A percentile compares a stretch with the other conserved stretches of the same genome.
phyloP scores from a whole-genome alignment of 2,888 invertebrate species.

The Tetropium fuscum region DNA sequence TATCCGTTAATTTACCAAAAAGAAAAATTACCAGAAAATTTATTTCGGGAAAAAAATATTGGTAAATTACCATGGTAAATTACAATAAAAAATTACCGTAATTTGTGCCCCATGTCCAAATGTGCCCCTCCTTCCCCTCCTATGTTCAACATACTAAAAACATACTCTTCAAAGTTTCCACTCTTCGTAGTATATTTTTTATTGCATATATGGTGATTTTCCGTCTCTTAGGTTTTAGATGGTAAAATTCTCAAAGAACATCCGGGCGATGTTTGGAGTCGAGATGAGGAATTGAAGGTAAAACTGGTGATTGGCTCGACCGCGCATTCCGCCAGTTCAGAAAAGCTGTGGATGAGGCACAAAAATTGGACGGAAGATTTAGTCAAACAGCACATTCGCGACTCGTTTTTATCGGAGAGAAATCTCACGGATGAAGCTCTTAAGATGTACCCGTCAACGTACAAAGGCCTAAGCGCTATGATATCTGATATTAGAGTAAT shows the following conservation, averaged over 20 bases:
- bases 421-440: conserved; percentile 74
- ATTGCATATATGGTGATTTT: too few species aligned
- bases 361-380: conserved; percentile 76
- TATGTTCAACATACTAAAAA: too few species aligned
- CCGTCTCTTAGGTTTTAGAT: conserved; percentile 67
- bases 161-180: too few species aligned
- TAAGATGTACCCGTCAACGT: conserved; percentile 75
- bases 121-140: too few species aligned
- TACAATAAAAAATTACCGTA: too few species aligned
- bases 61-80: too few species aligned
- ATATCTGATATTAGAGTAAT: conserved; percentile 84
- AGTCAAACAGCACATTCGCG: conserved; percentile 74
- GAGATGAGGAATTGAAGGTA: conserved; percentile 62
- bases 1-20: too few species aligned
- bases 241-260: conserved; percentile 77
- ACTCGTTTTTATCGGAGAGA: conserved; percentile 73
- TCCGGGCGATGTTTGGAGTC: conserved; percentile 74
- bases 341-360: conserved; percentile 72
- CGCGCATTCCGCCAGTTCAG: conserved; percentile 78
- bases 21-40: too few species aligned
- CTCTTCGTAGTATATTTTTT: too few species aligned
- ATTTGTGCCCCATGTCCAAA: too few species aligned
- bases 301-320: conserved; percentile 79
- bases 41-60: too few species aligned
- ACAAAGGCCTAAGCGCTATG: conserved; percentile 76